Evolutionary conservation across 2,797 vertebrate genomes (phyloP).

Genomic region (Nannoperca obscura): DNA sequence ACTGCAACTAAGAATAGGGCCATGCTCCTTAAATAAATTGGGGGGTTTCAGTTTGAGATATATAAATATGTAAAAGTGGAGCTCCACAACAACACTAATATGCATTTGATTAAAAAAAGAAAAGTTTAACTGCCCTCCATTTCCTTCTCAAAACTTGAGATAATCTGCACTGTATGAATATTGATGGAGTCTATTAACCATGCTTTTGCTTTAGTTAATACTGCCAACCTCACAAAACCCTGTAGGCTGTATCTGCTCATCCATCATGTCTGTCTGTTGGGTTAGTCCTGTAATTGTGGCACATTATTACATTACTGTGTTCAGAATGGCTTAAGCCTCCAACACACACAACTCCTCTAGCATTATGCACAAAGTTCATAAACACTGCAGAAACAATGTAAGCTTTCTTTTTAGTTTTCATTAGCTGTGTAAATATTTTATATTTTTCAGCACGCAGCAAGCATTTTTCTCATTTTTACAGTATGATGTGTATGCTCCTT

Average conservation of each 20-base stretch:
- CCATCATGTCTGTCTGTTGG: slow-evolving; percentile 19
- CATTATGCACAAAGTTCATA: slow-evolving; percentile 23
- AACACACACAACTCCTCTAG: neutral
- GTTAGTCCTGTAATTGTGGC: slow-evolving; percentile 25
- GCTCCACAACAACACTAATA: neutral
- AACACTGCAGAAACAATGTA: neutral
- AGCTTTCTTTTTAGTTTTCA: slow-evolving; percentile 3
- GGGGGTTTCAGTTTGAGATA: neutral
- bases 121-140: slow-evolving; percentile 1
- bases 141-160: slow-evolving; percentile 25
- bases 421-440: slow-evolving; percentile 11
- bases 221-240: slow-evolving; percentile 41
- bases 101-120: slow-evolving; percentile 10
- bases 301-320: slow-evolving; percentile 20
- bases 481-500: no score
- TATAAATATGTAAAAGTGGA: neutral
- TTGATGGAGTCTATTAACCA: slow-evolving; percentile 31
- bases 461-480: neutral
- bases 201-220: slow-evolving; percentile 18
- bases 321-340: neutral
- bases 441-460: neutral
- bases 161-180: slow-evolving; percentile 45
- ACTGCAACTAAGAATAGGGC: neutral
- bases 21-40: neutral
- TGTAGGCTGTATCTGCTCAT: slow-evolving; percentile 28